Evolutionary conservation across 2,888 invertebrate species (phyloP).

Genomic region (Sisyra nigra): DNA sequence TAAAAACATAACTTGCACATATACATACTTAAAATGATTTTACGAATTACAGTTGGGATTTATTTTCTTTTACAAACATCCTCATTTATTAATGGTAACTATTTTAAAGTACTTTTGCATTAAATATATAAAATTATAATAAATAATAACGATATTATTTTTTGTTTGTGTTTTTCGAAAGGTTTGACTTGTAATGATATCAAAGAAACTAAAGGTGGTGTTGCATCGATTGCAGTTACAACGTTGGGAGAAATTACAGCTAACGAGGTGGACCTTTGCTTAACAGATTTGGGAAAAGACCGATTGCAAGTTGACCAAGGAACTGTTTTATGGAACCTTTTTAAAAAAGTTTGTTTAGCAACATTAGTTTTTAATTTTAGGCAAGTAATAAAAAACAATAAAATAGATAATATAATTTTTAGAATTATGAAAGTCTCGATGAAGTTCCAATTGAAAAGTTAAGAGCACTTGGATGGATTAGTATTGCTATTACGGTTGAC

Average conservation of each 20-base stretch:
- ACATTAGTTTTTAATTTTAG: neutral
- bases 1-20: no score
- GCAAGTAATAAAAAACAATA: neutral
- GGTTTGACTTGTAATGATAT: constrained; percentile 1
- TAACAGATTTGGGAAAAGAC: constrained; percentile 25
- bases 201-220: constrained; percentile 3
- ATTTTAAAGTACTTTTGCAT: no score
- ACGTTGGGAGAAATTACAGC: constrained; percentile 22
- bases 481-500: constrained; percentile 28
- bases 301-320: constrained; percentile 22
- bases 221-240: constrained; percentile 11
- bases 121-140: no score
- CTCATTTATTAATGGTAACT: no score
- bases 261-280: constrained; percentile 25
- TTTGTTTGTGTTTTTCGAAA: neutral
- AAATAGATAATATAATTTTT: constrained; percentile 11
- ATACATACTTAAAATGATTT: no score
- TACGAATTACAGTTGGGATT: no score
- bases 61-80: no score
- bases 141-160: no score
- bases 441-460: constrained; percentile 30
- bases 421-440: constrained; percentile 21
- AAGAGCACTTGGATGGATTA: constrained; percentile 30
- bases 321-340: constrained; percentile 26
- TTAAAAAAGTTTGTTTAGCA: constrained; percentile 17